phyloP scores from a whole-genome alignment of 2,113 vertebrate genomes.

The Cheilinus undulatus region DNA sequence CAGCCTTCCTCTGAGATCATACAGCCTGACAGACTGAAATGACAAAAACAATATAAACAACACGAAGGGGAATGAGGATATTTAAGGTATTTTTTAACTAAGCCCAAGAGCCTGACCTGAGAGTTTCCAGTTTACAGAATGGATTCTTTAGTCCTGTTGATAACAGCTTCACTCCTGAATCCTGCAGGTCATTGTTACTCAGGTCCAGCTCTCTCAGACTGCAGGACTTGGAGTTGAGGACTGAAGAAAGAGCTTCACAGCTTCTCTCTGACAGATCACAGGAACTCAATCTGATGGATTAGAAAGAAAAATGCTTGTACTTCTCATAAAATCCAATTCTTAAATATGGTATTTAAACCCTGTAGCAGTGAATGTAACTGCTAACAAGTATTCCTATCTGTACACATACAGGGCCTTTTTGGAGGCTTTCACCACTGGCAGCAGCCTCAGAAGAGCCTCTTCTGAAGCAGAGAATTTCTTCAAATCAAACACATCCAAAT shows the following conservation, averaged over 20 bases:
- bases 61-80: background rate
- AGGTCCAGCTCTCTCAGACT: background rate
- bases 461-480: no score
- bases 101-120: constrained; percentile 20
- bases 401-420: constrained; percentile 44
- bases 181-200: constrained; percentile 3
- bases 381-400: background rate
- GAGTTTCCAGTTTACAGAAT: background rate
- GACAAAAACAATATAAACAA: no score
- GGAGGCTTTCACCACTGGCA: constrained; percentile 52
- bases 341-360: no score
- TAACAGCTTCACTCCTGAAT: background rate
- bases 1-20: no score
- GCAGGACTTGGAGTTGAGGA: background rate
- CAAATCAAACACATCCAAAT: constrained; percentile 1
- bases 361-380: background rate
- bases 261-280: no score
- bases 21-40: no score
- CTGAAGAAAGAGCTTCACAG: no score
- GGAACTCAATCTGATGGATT: no score
- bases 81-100: constrained; percentile 28
- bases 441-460: constrained; percentile 32
- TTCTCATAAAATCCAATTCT: background rate
- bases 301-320: no score
- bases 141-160: background rate